These are phyloP conservation scores for Falco biarmicus DNA, from an alignment of 2,797 vertebrate genomes.

Conservation along the genomic window DNA sequence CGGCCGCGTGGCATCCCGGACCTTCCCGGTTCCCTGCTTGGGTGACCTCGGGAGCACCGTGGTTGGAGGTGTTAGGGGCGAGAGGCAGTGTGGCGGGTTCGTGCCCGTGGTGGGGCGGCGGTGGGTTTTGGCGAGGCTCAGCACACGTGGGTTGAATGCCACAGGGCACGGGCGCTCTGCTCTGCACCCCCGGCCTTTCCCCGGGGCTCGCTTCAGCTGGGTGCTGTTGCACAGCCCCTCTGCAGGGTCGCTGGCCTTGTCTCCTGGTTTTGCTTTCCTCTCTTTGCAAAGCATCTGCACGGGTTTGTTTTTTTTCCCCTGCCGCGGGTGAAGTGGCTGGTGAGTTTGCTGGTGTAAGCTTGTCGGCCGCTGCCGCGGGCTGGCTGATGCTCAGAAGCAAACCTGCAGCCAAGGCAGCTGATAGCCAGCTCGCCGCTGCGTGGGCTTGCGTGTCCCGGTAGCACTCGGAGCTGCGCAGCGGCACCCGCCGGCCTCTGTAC, in stretches of 20 bases:
- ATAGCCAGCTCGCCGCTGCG: not conserved
- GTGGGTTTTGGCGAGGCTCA: not conserved
- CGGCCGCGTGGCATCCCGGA: not conserved
- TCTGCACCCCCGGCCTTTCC: not conserved
- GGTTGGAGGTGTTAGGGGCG: not conserved
- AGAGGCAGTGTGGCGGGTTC: not conserved
- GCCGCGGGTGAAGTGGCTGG: not conserved
- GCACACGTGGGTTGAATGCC: not conserved
- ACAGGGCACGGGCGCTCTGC: slow-evolving; percentile 17
- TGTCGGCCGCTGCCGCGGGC: not conserved
- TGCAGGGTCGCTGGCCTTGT: not conserved
- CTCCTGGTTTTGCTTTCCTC: not conserved
- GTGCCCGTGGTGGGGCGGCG: accelerated
- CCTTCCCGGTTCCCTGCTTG: not conserved
- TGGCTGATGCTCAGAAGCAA: not conserved
- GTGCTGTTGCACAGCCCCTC: not conserved
- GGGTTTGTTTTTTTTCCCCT: not conserved
- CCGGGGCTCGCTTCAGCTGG: not conserved
- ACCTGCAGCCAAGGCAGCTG: not conserved
- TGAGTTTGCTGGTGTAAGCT: not conserved
- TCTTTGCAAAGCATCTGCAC: not conserved
- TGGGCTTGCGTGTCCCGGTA: accelerated
- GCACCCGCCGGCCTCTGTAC: not conserved
- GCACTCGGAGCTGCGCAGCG: not conserved
- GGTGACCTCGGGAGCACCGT: not conserved